Evolutionary conservation across 1,140 invertebrate genomes (phyloP), one percentile per base, ranked within the genome.

Genomic region (Rhizoglyphus robini): DNA sequence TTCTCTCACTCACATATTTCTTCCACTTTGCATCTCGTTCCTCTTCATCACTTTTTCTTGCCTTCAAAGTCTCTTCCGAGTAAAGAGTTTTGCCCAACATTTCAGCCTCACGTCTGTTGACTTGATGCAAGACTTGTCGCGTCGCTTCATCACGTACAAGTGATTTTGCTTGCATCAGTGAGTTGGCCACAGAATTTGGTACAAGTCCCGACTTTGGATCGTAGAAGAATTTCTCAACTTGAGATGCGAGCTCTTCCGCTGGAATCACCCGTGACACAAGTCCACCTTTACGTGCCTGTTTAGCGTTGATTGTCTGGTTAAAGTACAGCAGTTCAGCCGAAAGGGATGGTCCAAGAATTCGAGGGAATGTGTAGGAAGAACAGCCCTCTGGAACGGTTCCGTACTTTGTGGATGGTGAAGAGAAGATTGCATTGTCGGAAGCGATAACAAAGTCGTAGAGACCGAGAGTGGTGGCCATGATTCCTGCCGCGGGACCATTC

Each of bases 401-500:
- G 31, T 94, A 75, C 67, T 80, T 77, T 32, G 84, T 79, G 75
- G 96, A 95, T 58, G 92, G 91, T 63, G 89, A 88, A 64, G 83
- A 79, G 74, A 96, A 93, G 69, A 83, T 87, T 18, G 90, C 88
- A 85, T 75, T 83, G 65, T 89, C 83, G n/a, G 84, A 84, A 46
- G 89, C 87, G 77, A 88, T 92, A 29, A 96, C 84, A 54, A 87
- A 79, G 79, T 98, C 94, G 81, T 84, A 96, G 0, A 96, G 78
- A 13, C 82, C 83, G 25, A 92, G 75, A 0, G 85, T 83, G 8
- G 92, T 96, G 0, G 85, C 84, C 57, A 84, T 84, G 69, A 97
- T 84, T 23, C 95, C 95, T 67, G 96, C 82, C n/a, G 92, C 90
- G 57, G 88, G 90, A 38, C 92, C 94, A 82, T 97, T 94, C 0